phyloP scores from a whole-genome alignment of 2,113 vertebrate species.

The Capreolus pygargus region DNA sequence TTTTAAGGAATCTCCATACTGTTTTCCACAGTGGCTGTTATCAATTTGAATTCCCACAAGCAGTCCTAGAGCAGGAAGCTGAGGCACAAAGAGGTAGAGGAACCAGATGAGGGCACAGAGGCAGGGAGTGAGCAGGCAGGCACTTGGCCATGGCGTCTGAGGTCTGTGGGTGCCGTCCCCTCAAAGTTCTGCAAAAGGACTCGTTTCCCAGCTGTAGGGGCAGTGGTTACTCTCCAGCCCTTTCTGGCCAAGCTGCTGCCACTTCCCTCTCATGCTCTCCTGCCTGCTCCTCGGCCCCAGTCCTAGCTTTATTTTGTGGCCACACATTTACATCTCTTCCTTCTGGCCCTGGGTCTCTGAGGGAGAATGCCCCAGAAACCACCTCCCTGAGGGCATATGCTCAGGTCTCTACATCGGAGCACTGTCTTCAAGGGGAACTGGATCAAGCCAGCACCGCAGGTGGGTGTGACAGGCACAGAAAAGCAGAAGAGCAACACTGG shows the following conservation, averaged over 20 bases:
- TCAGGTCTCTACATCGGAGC: neutral
- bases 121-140: neutral
- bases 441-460: neutral
- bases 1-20: neutral
- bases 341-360: neutral
- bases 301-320: neutral
- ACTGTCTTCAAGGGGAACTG: neutral
- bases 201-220: rapidly evolving
- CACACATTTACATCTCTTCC: neutral
- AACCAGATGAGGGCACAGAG: neutral
- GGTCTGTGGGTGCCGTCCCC: rapidly evolving
- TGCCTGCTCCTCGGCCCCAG: neutral
- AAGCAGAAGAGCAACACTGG: neutral
- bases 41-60: neutral
- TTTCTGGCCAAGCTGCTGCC: neutral
- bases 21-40: neutral
- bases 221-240: neutral
- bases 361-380: neutral
- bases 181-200: neutral
- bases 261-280: neutral
- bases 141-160: rapidly evolving
- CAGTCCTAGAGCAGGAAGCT: neutral
- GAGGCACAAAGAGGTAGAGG: neutral
- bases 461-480: neutral
- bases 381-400: neutral